These are phyloP conservation scores for Cassiopea xamachana DNA, from an alignment of 30 jellyfish, hydroid and myxozoan genomes.

Conservation along the genomic window DNA sequence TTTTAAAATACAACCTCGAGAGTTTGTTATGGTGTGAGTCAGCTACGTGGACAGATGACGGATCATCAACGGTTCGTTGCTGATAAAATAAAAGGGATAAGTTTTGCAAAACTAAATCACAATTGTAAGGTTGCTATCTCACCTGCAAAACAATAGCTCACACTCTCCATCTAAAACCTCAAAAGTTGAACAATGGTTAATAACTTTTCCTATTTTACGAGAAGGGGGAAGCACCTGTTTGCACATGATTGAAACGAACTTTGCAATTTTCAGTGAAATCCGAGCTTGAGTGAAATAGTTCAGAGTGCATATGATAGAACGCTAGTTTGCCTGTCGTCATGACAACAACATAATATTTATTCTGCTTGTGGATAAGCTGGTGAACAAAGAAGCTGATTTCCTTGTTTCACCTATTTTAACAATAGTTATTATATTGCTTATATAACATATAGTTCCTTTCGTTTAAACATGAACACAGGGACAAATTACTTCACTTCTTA, in stretches of 20 bases:
- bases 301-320: background rate
- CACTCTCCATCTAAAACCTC: slow-evolving; percentile 15
- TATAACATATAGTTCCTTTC: background rate
- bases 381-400: background rate
- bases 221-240: slow-evolving; percentile 29
- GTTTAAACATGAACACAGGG: background rate
- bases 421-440: background rate
- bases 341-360: slow-evolving; percentile 3
- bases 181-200: slow-evolving; percentile 3
- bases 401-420: background rate
- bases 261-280: background rate
- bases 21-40: slow-evolving; percentile 5
- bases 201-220: slow-evolving; percentile 5
- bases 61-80: background rate
- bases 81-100: background rate
- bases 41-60: slow-evolving; percentile 32
- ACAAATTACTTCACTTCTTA: background rate
- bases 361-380: background rate
- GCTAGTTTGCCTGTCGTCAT: background rate
- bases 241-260: background rate
- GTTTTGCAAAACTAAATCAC: background rate
- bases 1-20: background rate
- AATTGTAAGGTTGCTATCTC: background rate
- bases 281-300: background rate
- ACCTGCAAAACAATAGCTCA: slow-evolving; percentile 7